A percentile compares a stretch with the other conserved stretches of the same genome.
phyloP scores from a whole-genome alignment of 1,140 invertebrate species.

The Paralvinella palmiformis region DNA sequence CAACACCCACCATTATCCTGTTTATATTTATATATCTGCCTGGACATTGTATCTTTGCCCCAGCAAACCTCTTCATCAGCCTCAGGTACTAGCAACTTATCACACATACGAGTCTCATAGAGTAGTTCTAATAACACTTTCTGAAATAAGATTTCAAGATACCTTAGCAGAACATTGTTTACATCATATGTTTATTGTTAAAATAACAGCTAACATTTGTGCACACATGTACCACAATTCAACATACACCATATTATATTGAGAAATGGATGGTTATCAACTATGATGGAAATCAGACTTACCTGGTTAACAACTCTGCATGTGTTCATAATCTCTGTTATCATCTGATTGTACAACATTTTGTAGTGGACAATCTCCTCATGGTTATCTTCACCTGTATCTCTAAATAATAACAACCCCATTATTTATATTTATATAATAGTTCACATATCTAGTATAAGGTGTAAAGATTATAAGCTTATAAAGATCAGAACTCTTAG shows the following conservation, averaged over 20 bases:
- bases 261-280: too few relatives aligned
- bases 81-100: constrained; percentile 64
- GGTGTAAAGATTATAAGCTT: too few relatives aligned
- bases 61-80: constrained; percentile 56
- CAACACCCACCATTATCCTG: not conserved
- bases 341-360: constrained; percentile 19
- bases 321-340: constrained; percentile 55
- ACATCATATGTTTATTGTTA: constrained; percentile 6
- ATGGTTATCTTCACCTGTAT: not conserved
- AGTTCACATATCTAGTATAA: too few relatives aligned
- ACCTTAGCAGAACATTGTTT: not conserved
- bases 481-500: too few relatives aligned
- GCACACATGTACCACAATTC: too few relatives aligned
- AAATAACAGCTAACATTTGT: not conserved
- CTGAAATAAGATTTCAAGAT: not conserved
- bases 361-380: not conserved
- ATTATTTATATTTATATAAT: too few relatives aligned
- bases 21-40: not conserved
- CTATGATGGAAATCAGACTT: not conserved
- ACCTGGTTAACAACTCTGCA: constrained; percentile 68
- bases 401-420: constrained; percentile 1
- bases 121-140: constrained; percentile 60
- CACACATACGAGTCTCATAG: constrained; percentile 66
- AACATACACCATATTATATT: too few relatives aligned
- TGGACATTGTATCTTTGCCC: constrained; percentile 33